phyloP scores from a whole-genome alignment of 2,888 invertebrate species.

The Euzetes globulus region DNA sequence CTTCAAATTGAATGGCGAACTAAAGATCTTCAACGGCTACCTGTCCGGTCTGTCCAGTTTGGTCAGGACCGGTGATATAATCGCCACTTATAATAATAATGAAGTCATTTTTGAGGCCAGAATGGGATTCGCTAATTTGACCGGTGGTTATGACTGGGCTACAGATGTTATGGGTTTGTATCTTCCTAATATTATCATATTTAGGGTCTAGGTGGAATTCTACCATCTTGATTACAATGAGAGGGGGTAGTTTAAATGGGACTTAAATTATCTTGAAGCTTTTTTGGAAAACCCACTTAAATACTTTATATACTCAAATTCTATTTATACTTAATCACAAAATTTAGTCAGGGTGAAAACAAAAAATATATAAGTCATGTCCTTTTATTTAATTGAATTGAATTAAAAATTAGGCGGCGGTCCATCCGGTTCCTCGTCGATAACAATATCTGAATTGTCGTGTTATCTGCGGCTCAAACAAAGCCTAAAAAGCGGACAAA shows the following conservation, averaged over 20 bases:
- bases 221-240: background rate
- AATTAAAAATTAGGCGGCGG: conserved; percentile 28
- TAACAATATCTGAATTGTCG: conserved; percentile 37
- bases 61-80: conserved; percentile 51
- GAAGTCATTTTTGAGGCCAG: conserved; percentile 41
- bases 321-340: too few species aligned
- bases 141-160: conserved; percentile 42
- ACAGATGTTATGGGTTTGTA: conserved; percentile 38
- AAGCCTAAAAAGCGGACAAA: conserved; percentile 36
- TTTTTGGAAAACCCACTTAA: too few species aligned
- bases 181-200: background rate
- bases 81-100: conserved; percentile 39
- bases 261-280: too few species aligned
- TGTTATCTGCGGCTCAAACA: conserved; percentile 38
- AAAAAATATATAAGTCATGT: too few species aligned
- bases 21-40: conserved; percentile 67
- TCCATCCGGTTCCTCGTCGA: conserved; percentile 32
- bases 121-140: conserved; percentile 42
- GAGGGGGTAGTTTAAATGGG: too few species aligned
- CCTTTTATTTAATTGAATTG: too few species aligned
- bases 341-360: too few species aligned
- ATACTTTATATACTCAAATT: too few species aligned
- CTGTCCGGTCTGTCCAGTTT: conserved; percentile 70
- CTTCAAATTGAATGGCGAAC: conserved; percentile 51
- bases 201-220: too few species aligned